Evolutionary conservation across 2,113 vertebrate species (phyloP).

Genomic region (Orthochromis malagaraziensis): DNA sequence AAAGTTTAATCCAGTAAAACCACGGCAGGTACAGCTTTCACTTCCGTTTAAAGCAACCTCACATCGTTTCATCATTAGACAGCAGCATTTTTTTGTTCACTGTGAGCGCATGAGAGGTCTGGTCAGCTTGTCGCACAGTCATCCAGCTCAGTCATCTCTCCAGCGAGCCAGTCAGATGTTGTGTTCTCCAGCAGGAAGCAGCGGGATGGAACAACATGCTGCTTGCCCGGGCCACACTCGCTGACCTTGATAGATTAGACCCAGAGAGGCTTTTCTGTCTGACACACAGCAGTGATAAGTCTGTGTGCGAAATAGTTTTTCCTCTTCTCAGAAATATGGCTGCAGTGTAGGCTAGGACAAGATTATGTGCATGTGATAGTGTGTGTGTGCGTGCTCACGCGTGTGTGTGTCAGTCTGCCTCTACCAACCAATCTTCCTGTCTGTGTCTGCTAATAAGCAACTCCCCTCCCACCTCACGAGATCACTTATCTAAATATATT

Average conservation of each 20-base stretch:
- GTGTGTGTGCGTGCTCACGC: neutral
- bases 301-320: constrained; percentile 56
- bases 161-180: neutral
- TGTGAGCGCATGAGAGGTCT: neutral
- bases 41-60: neutral
- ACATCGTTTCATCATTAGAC: neutral
- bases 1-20: neutral
- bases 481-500: constrained; percentile 31
- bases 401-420: neutral
- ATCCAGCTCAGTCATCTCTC: neutral
- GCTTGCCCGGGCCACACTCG: constrained; percentile 63
- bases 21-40: neutral
- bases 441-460: constrained; percentile 37
- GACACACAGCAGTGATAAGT: constrained; percentile 67
- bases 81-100: neutral
- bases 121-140: neutral
- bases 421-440: constrained; percentile 26
- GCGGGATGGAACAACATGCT: constrained; percentile 58
- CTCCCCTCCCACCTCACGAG: constrained; percentile 7
- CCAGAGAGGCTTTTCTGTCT: constrained; percentile 60
- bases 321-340: constrained; percentile 52
- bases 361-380: neutral
- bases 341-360: constrained; percentile 6
- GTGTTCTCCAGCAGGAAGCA: constrained; percentile 39
- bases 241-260: constrained; percentile 76